Evolutionary conservation across 2,888 invertebrate species (phyloP), one percentile per base, ranked within the genome.

Genomic region (Proisotoma minuta): DNA sequence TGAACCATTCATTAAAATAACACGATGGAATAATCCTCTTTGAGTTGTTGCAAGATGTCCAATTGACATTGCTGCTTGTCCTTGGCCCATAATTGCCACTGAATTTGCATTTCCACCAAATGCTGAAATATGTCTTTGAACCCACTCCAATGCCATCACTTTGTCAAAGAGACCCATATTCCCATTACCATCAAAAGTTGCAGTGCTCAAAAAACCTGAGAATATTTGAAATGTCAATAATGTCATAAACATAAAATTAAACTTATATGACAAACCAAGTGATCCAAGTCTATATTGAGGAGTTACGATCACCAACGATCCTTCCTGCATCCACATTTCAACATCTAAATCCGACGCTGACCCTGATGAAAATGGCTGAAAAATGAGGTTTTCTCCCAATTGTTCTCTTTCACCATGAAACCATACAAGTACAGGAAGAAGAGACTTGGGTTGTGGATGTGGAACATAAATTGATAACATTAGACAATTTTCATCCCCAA

Each of bases 201-300:
- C 61, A 1, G 66, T 68, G 23, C 53, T 63, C 10, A 68, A 20
- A 50, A 68, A 71, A 3, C 70, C 69, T 69, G 48, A 20, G 12
- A 12, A 39, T 39, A 43, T n/a, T 34, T 59, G 24, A 28, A 48
- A 3, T 10, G 20, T 8, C 27, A 12, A 48, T 27, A 47, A 48
- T 28, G 5, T 40, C n/a, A 40, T 26, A 56, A 28, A n/a, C n/a
- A n/a, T n/a, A n/a, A n/a, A n/a, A n/a, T n/a, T n/a, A n/a, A n/a
- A n/a, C n/a, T n/a, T n/a, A n/a, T n/a, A n/a, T n/a, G n/a, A n/a
- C n/a, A n/a, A n/a, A 69, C 71, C 71, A 22, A 73, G 58, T 0
- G 69, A 62, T 1, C 71, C 71, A 8, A 73, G 57, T n/a, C 73
- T 57, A 53, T 72, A 73, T 24, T 73, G 73, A 5, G 71, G 65